Percentiles rank a stretch among this genome's conserved stretches.
phyloP scores from a whole-genome alignment of 1,140 invertebrate genomes.

The Mizuhopecten yessoensis region DNA sequence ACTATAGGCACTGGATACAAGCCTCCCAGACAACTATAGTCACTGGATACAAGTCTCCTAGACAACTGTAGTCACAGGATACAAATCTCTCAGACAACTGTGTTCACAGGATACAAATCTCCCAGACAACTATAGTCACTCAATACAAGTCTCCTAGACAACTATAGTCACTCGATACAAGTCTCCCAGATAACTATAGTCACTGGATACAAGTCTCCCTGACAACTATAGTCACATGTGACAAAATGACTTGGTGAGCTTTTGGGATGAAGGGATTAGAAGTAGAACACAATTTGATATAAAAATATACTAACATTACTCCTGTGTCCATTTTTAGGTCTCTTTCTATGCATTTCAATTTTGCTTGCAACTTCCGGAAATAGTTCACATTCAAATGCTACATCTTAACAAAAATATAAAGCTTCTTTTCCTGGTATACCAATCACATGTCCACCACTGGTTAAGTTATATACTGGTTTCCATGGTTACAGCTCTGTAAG shows the following conservation, averaged over 20 bases:
- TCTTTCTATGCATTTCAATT: not conserved
- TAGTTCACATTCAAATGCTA: not conserved
- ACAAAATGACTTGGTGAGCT: not conserved
- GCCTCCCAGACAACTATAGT: too few species aligned
- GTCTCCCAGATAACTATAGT: too few species aligned
- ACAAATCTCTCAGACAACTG: too few species aligned
- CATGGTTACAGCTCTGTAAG: not conserved
- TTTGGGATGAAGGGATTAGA: not conserved
- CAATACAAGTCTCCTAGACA: too few species aligned
- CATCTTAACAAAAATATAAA: not conserved
- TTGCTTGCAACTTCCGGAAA: not conserved
- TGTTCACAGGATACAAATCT: too few species aligned
- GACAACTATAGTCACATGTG: too few species aligned
- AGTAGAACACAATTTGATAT: conserved; percentile 20
- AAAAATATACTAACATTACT: conserved; percentile 12
- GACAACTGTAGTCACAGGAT: too few species aligned
- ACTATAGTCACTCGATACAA: too few species aligned
- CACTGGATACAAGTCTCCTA: too few species aligned
- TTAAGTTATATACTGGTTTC: not conserved
- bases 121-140: too few species aligned
- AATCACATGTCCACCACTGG: not conserved
- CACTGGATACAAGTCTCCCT: too few species aligned
- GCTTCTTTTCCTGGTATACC: not conserved
- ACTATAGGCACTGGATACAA: too few species aligned
- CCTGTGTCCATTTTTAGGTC: not conserved